These are phyloP conservation scores for Formica selysi DNA, from an alignment of 1,140 invertebrate species.

Conservation along the genomic window DNA sequence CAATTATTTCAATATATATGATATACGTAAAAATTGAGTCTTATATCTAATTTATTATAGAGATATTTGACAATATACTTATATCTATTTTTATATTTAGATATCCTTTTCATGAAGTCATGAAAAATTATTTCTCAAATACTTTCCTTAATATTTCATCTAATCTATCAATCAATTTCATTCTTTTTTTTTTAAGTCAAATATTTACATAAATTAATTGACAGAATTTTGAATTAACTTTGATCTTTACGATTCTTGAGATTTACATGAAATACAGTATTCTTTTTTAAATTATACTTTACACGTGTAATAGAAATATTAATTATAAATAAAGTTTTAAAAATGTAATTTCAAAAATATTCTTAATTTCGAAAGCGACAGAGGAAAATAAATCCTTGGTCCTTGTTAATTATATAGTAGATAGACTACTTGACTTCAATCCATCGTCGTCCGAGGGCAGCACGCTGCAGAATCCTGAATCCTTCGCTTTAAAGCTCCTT, in stretches of 20 bases:
- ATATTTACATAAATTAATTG: background rate
- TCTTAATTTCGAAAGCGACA: background rate
- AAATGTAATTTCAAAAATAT: conserved; percentile 1
- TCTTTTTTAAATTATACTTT: background rate
- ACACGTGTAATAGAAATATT: background rate
- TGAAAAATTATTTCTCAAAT: background rate
- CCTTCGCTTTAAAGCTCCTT: conserved; percentile 55
- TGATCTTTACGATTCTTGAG: background rate
- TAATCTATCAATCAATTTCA: background rate
- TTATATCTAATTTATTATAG: background rate
- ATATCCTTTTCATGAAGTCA: background rate
- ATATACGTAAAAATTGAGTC: background rate
- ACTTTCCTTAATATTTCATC: background rate
- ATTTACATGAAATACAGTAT: background rate
- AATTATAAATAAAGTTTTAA: background rate
- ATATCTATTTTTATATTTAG: no score
- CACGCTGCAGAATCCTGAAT: conserved; percentile 70
- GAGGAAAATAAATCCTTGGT: background rate
- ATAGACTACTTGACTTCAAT: conserved; percentile 62
- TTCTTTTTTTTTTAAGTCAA: background rate
- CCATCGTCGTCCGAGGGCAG: conserved; percentile 77
- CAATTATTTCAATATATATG: background rate
- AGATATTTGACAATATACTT: background rate
- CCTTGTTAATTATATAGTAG: conserved; percentile 46
- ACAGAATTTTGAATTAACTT: background rate